Base-by-base conservation (phyloP, 2,888 invertebrate genomes). In the Byasa hedistus region DNA sequence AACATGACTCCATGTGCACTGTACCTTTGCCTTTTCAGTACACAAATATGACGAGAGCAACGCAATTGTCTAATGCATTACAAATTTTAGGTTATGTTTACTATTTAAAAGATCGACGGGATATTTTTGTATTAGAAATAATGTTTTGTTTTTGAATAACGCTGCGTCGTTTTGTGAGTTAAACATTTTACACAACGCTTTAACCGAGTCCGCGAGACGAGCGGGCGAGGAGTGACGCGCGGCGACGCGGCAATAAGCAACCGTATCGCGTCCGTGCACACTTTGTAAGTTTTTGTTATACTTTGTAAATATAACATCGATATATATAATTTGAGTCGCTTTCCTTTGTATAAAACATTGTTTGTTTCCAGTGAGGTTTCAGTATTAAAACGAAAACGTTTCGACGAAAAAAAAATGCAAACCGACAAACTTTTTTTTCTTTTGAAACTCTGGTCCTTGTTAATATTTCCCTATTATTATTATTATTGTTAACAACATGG, bases 401-500 rank as follows among this genome's bases (percentile, higher is more conserved):
- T 79, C 69, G 77, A 79, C 77, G 78, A 59, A 39, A 68, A 64
- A 70, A 68, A 68, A 59, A n/a, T 10, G 10, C 12, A 24, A 36
- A 32, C 58, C 44, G 48, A 58, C 59, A 32, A 48, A 32, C 10
- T 10, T 32, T 32, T 8, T 32, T 66, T 66, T 55, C 52, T 67
- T 67, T 64, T 65, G 68, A 62, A 69, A 68, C 80, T 81, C 82
- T 82, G 76, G 80, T 77, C 79, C 88, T 84, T 86, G 89, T 89
- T 90, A 84, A 83, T 81, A 82, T 77, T 78, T 75, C 78, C 79
- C 76, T 76, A 77, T 80, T 72, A 69, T 72, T 60, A 67, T 60
- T 79, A 82, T 84, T 82, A 87, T 90, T 89, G 90, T 91, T 91
- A 87, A 86, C 80, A 83, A 77, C 84, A 85, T 79, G 82, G 87